Base-by-base conservation (phyloP, 1,140 invertebrate species). In the Meloidogyne floridensis region DNA sequence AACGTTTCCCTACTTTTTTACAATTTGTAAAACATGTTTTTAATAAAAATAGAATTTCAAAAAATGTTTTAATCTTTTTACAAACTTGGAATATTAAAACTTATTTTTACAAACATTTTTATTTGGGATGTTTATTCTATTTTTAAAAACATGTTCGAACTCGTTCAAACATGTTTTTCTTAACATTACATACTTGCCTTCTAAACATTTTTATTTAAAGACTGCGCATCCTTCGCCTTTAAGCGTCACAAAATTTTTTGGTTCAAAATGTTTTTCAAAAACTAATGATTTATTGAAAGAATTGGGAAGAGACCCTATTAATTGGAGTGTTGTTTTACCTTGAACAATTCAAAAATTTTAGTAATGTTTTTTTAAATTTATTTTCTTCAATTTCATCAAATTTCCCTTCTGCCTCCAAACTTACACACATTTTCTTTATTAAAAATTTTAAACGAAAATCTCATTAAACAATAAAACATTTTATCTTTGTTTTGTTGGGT, bases 161-260 rank as follows among this genome's bases (percentile, higher is more conserved):
- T 47, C 7, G 7, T 47, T 47, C 47, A 47, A 47, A 47, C 47
- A 47, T 47, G 3, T 47, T 47, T 47, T 47, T 47, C 20, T 20
- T n/a, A n/a, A n/a, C n/a, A n/a, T 20, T 20, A 20, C 1, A 20
- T 20, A 20, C 0, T 20, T 20, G 47, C 3, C 1, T 4, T 5
- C 47, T 47, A 47, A 47, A 47, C 3, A 4, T 72, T 56, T 54
- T 43, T 69, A 72, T 81, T 77, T 81, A 54, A 91, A 92, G 86
- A 88, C 91, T 42, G 91, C 92, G 59, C 93, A 94, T 90, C 93
- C 93, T 15, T 94, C 93, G 0, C 93, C 93, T 8, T 89, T 94
- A 0, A 93, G 93, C 56, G 93, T 92, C 54, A 91, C 92, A 81
- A 86, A 92, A 77, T 94, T 93, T 88, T 91, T 93, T 72, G 93